Evolutionary conservation across 2,113 vertebrate species (phyloP), one percentile per base, ranked within the genome.

Genomic region (Pholis gunnellus): DNA sequence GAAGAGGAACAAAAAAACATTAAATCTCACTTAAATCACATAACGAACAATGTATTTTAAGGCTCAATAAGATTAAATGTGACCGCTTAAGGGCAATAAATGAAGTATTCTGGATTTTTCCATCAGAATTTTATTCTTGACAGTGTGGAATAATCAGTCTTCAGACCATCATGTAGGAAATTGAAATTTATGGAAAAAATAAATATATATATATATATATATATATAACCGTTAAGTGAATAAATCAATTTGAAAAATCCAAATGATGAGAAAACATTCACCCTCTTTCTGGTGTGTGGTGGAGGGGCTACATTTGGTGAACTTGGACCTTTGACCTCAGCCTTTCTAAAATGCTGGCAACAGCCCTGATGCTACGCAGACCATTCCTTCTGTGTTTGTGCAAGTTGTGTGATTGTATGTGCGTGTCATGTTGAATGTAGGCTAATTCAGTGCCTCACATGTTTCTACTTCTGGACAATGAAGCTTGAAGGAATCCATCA

Each of bases 401-500:
- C 63, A 46, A 72, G 71, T 27, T 25, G 61, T 82, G 74, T 40
- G 59, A 65, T 78, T 59, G 75, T 78, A 79, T 81, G 70, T 87
- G 68, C 69, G 70, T 87, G 87, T 82, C 69, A 72, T 72, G 54
- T 34, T 82, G 77, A 81, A 88, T 89, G 80, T 79, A 69, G 82
- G 80, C 57, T 88, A 87, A 84, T 88, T 87, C 72, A 56, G 74
- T 0, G 15, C 40, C 56, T 86, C 46, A 80, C 87, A 68, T 87
- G 82, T 91, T 88, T 90, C 68, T 75, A 54, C 78, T 85, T 67
- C 80, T 85, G 86, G 75, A 91, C 68, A 91, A 82, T 87, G 81
- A 91, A 70, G 88, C 88, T 90, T 91, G 84, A 87, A 84, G 86
- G 67, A 67, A 78, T 72, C 29, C 76, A 86, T 91, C 83, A 87